phyloP scores from a whole-genome alignment of 2,113 vertebrate species.

The Chiloscyllium plagiosum region DNA sequence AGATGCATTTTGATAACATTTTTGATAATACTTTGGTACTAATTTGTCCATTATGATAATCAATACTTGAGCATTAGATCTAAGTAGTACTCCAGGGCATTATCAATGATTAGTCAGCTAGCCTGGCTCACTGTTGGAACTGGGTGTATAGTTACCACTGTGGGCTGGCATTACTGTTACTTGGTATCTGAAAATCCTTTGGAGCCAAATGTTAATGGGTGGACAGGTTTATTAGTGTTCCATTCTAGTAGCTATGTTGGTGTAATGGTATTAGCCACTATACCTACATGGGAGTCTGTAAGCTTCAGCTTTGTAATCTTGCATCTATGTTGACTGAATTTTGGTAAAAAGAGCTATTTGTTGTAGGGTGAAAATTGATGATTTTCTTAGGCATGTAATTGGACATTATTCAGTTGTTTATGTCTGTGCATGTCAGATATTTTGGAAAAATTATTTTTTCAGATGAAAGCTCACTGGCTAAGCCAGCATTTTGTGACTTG shows the following conservation, averaged over 20 bases:
- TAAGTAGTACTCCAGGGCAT: not conserved
- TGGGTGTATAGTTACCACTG: not conserved
- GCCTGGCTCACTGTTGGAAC: not conserved
- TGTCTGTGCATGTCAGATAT: no score
- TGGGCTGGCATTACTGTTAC: not conserved
- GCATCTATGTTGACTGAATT: no score
- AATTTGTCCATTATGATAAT: not conserved
- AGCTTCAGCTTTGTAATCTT: no score
- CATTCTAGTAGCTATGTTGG: not conserved
- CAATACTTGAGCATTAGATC: not conserved
- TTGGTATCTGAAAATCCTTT: not conserved
- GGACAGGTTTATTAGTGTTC: not conserved
- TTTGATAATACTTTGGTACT: not conserved
- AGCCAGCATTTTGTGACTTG: no score
- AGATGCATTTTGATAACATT: not conserved
- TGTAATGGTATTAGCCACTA: not conserved
- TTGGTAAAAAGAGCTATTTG: no score
- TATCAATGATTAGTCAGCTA: not conserved
- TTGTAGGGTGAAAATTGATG: no score
- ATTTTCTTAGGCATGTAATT: no score
- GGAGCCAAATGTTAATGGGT: not conserved
- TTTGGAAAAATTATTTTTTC: no score
- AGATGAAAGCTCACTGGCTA: no score
- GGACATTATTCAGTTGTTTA: no score
- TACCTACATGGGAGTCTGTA: not conserved